Percentiles rank a stretch among this genome's conserved stretches.
Evolutionary conservation across 2,797 vertebrate genomes (phyloP).

Genomic region (Choloepus didactylus): DNA sequence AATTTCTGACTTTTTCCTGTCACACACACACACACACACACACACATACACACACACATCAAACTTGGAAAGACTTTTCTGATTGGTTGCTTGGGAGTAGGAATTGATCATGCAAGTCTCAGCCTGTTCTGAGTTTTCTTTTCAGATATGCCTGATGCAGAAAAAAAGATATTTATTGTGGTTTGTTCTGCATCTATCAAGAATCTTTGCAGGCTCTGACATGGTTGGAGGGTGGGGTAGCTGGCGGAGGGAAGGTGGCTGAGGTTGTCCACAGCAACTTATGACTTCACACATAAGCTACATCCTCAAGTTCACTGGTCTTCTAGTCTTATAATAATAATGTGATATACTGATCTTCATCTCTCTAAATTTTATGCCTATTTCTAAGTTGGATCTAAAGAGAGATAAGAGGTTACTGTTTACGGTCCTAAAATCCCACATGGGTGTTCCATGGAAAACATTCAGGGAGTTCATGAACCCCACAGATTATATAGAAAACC

Average conservation of each 20-base stretch:
- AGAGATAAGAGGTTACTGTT: not conserved
- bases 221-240: accelerated
- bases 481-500: not conserved
- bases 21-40: not conserved
- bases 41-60: no score
- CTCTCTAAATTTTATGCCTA: not conserved
- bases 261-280: not conserved
- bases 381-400: not conserved
- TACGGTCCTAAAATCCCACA: not conserved
- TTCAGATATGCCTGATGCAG: not conserved
- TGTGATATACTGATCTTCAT: not conserved
- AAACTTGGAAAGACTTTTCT: not conserved
- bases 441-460: not conserved
- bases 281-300: not conserved
- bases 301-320: not conserved
- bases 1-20: not conserved
- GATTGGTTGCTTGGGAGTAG: not conserved
- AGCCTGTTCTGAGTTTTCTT: not conserved
- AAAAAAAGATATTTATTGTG: not conserved
- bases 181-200: not conserved
- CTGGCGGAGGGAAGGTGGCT: not conserved
- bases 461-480: not conserved
- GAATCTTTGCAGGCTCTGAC: not conserved
- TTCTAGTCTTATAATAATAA: not conserved
- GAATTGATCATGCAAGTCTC: not conserved